phyloP scores from a whole-genome alignment of 2,888 invertebrate species.

The Xylophagus ater region DNA sequence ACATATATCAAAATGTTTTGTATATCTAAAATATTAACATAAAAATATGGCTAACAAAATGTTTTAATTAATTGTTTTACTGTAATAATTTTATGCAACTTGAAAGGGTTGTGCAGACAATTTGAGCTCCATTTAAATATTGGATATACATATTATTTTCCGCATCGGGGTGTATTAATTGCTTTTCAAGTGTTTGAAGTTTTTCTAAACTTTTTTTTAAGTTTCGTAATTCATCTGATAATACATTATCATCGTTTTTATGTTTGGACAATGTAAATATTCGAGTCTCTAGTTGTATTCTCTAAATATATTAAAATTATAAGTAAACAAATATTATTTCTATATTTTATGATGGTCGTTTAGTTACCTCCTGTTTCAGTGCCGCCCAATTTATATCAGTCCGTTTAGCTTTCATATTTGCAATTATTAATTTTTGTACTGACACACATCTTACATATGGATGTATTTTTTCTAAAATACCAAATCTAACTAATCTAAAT shows the following conservation, averaged over 20 bases:
- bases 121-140: slow-evolving; percentile 50
- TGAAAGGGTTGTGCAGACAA: slow-evolving; percentile 60
- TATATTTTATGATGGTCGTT: background rate
- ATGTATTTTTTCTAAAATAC: slow-evolving; percentile 50
- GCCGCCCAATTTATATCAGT: slow-evolving; percentile 19
- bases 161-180: no score
- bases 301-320: slow-evolving; percentile 3
- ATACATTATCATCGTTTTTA: background rate
- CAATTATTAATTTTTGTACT: slow-evolving; percentile 44
- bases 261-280: slow-evolving; percentile 4
- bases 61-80: no score
- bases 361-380: slow-evolving; percentile 13
- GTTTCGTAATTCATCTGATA: slow-evolving; percentile 5
- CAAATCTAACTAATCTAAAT: slow-evolving; percentile 56
- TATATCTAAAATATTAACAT: no score
- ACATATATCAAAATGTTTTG: slow-evolving; percentile 47
- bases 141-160: no score
- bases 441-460: slow-evolving; percentile 44
- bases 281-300: slow-evolving; percentile 5
- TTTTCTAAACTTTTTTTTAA: slow-evolving; percentile 7
- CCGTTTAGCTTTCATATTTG: slow-evolving; percentile 28
- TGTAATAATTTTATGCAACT: slow-evolving; percentile 41
- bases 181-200: background rate
- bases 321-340: background rate
- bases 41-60: no score